Percentiles rank a stretch among this genome's conserved stretches.
Evolutionary conservation across 2,113 vertebrate species (phyloP).

Genomic region (Caretta caretta): DNA sequence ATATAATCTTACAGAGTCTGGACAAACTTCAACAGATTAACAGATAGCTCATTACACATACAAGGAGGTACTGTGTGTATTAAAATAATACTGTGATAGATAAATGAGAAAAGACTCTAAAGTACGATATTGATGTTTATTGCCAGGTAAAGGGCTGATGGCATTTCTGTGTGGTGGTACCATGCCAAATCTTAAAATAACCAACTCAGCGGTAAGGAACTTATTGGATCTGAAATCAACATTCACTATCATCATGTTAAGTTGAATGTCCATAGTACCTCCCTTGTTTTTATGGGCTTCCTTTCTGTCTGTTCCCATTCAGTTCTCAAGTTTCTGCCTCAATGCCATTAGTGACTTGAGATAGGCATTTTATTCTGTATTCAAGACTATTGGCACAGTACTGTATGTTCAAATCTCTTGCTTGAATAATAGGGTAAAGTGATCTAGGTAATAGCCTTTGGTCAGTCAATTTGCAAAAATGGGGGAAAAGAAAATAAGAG

Average conservation of each 20-base stretch:
- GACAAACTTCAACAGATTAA: conserved; percentile 6
- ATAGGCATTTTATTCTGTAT: conserved; percentile 42
- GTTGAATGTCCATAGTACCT: conserved; percentile 49
- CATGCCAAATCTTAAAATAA: conserved; percentile 22
- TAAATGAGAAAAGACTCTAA: neutral
- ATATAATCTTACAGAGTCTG: neutral
- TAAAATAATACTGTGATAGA: neutral
- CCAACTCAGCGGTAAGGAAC: conserved; percentile 26
- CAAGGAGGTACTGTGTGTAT: neutral
- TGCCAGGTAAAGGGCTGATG: neutral
- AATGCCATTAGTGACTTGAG: conserved; percentile 1
- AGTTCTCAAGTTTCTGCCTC: conserved; percentile 56
- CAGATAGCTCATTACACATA: neutral
- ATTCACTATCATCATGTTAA: conserved; percentile 46
- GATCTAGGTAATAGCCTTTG: neutral
- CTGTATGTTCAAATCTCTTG: conserved; percentile 3
- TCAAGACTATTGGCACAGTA: conserved; percentile 62
- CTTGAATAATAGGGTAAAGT: neutral
- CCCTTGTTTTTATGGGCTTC: conserved; percentile 50
- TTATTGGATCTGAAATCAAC: conserved; percentile 59
- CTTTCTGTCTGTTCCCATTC: conserved; percentile 56
- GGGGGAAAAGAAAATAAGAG: neutral
- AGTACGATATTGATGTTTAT: neutral
- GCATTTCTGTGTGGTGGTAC: neutral
- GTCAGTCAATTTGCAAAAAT: neutral